phyloP scores from a whole-genome alignment of 2,888 invertebrate genomes.

The Plagodis pulveraria region DNA sequence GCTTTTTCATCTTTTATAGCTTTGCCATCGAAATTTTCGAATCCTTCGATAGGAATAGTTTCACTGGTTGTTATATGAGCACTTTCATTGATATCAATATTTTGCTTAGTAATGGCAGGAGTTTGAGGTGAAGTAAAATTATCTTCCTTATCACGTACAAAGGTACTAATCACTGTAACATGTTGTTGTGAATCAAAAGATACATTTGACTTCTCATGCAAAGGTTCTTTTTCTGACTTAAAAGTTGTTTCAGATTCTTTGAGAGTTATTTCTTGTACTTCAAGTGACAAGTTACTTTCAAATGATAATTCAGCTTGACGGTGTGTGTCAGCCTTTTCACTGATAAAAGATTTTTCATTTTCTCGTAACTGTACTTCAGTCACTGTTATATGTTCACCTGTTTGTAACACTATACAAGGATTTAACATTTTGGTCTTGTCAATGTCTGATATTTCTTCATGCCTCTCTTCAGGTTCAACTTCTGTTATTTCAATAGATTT shows the following conservation, averaged over 20 bases:
- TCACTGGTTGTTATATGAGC: constrained; percentile 64
- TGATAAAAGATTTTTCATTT: constrained; percentile 61
- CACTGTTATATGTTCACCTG: constrained; percentile 77
- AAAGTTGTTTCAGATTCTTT: constrained; percentile 55
- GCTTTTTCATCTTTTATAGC: constrained; percentile 55
- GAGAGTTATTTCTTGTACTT: constrained; percentile 52
- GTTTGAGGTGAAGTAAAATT: constrained; percentile 40
- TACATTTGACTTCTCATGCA: constrained; percentile 45
- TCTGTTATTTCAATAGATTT: constrained; percentile 70
- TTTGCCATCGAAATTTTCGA: constrained; percentile 43
- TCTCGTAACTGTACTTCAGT: constrained; percentile 79
- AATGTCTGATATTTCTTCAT: constrained; percentile 45
- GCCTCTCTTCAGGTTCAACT: constrained; percentile 72
- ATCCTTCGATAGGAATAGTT: constrained; percentile 60
- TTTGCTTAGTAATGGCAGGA: constrained; percentile 46
- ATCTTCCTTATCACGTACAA: constrained; percentile 60
- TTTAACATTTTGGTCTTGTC: constrained; percentile 39
- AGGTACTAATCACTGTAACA: constrained; percentile 56
- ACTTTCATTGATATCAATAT: constrained; percentile 52
- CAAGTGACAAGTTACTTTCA: constrained; percentile 55
- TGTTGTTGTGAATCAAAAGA: constrained; percentile 59
- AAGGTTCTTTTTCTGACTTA: constrained; percentile 35
- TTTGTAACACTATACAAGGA: constrained; percentile 50
- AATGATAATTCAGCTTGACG: constrained; percentile 44
- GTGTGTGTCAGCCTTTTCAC: constrained; percentile 30